Percentiles rank a stretch among this genome's conserved stretches.
Evolutionary conservation across 2,797 vertebrate species (phyloP).

Genomic region (Gadopsis marmoratus): DNA sequence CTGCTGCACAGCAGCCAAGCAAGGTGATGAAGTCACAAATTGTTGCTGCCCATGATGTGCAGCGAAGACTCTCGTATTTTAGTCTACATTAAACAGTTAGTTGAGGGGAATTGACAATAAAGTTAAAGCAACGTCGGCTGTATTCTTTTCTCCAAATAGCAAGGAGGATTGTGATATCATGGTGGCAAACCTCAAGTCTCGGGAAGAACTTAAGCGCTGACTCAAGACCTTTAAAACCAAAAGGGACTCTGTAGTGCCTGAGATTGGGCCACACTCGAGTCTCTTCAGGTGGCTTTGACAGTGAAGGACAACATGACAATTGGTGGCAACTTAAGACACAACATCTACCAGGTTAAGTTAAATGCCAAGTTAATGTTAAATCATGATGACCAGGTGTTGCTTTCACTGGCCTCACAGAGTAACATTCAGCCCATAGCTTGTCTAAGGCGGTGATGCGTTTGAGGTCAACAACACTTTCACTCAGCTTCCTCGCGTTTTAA

Average conservation of each 20-base stretch:
- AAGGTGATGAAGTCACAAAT: not conserved
- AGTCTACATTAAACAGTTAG: conserved; percentile 16
- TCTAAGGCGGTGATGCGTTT: not conserved
- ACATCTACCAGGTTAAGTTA: not conserved
- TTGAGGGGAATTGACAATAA: not conserved
- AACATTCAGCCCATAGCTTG: not conserved
- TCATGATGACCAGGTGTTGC: not conserved
- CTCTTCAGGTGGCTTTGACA: conserved; percentile 31
- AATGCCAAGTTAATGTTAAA: not conserved
- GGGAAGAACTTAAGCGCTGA: conserved; percentile 23
- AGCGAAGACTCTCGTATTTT: conserved; percentile 1
- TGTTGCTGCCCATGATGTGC: not conserved
- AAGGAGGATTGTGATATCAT: conserved; percentile 24
- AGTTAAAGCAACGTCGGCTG: conserved; percentile 2
- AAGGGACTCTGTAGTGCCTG: conserved; percentile 48
- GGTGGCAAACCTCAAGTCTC: conserved; percentile 45
- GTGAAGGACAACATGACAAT: conserved; percentile 15
- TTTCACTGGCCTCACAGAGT: not conserved
- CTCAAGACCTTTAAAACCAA: conserved; percentile 56
- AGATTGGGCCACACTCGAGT: conserved; percentile 16
- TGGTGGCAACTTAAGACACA: not conserved
- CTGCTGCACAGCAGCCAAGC: not conserved
- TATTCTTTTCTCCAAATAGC: conserved; percentile 28
- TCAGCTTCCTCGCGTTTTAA: not conserved
- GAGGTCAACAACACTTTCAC: not conserved